Evolutionary conservation across 2,888 invertebrate species (phyloP).

Genomic region (Imbricaverruca yamaguchii): DNA sequence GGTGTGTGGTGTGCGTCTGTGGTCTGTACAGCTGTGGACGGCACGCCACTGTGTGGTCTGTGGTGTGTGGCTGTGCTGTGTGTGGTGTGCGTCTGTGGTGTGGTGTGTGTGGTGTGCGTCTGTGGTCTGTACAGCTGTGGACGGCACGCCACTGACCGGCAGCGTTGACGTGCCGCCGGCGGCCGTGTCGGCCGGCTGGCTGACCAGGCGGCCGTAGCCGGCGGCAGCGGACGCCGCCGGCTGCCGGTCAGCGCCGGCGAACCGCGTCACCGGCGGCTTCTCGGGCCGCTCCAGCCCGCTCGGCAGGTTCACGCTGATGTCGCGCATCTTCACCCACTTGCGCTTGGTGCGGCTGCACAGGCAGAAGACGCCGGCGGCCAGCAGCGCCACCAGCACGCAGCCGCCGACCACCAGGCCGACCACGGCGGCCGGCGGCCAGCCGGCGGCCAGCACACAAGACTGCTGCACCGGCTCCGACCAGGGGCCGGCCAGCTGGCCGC

Average conservation of each 20-base stretch:
- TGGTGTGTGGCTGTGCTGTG: too few relatives aligned
- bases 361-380: not conserved
- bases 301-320: constrained; percentile 15
- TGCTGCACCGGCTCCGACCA: constrained; percentile 43
- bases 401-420: not conserved
- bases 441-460: constrained; percentile 39
- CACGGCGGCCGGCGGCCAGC: not conserved
- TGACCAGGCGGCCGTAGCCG: constrained; percentile 7
- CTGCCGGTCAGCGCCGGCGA: not conserved
- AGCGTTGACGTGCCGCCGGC: not conserved
- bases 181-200: not conserved
- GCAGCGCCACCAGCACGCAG: not conserved
- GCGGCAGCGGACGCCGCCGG: not conserved
- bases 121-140: too few relatives aligned
- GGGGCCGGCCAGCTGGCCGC: not conserved
- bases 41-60: not conserved
- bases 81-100: too few relatives aligned
- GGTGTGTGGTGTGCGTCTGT: too few relatives aligned
- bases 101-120: too few relatives aligned
- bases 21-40: not conserved
- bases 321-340: constrained; percentile 14
- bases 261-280: not conserved
- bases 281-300: not conserved
- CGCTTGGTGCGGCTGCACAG: constrained; percentile 16
- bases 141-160: not conserved